Percentiles rank a stretch among this genome's conserved stretches.
Conservation (phyloP, 2,888 invertebrate genomes). For the Tubulanus polymorphus region DNA sequence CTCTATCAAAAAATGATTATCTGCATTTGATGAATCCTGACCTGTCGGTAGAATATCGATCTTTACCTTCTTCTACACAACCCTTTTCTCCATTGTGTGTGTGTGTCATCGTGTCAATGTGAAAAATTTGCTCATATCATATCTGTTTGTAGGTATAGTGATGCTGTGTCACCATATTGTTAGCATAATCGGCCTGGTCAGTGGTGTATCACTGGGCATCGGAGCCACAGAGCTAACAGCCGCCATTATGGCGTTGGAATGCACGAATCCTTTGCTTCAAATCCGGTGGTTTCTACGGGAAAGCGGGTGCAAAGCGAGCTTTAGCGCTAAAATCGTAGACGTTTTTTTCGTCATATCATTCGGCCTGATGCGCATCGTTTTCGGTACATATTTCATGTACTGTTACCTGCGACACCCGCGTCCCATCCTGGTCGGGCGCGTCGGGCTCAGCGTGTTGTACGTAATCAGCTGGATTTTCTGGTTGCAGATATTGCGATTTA, state of each 20-base stretch:
- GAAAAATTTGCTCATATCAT: too few relatives aligned
- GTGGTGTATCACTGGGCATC: constrained; percentile 28
- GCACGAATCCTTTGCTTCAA: constrained; percentile 51
- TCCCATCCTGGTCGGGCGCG: constrained; percentile 34
- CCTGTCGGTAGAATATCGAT: too few relatives aligned
- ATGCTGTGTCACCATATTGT: constrained; percentile 50
- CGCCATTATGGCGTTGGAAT: constrained; percentile 46
- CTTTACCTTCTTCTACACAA: too few relatives aligned
- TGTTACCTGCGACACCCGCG: constrained; percentile 34
- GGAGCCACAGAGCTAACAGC: constrained; percentile 50
- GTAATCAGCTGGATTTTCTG: constrained; percentile 45
- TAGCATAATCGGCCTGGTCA: constrained; percentile 38
- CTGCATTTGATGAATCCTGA: too few relatives aligned
- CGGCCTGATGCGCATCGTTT: constrained; percentile 36
- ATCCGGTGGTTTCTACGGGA: constrained; percentile 46
- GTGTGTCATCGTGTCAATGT: too few relatives aligned
- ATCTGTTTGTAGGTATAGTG: constrained; percentile 39
- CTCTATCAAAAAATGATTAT: too few relatives aligned
- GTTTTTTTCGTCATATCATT: constrained; percentile 42
- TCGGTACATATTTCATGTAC: constrained; percentile 38
- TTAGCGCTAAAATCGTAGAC: constrained; percentile 38
- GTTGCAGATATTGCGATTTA: constrained; percentile 39
- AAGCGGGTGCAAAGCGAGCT: constrained; percentile 28
- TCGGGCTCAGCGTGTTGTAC: constrained; percentile 44
- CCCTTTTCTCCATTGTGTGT: too few relatives aligned